These are phyloP conservation scores for Coleophora flavipennella DNA, from an alignment of 2,888 invertebrate species.

Conservation along the genomic window DNA sequence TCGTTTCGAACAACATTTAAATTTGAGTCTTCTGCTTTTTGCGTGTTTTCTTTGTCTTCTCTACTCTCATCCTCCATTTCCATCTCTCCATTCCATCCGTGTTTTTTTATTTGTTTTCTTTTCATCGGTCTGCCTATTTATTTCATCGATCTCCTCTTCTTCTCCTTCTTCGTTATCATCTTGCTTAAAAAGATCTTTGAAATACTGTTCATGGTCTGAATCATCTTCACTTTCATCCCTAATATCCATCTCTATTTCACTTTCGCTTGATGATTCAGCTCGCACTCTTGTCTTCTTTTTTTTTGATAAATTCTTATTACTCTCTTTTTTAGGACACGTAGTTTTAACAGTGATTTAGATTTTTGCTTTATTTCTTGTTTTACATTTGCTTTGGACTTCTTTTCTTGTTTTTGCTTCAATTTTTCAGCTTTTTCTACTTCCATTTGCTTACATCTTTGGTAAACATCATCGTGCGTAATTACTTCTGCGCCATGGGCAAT, in stretches of 20 bases:
- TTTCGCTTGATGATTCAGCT: conserved; percentile 1
- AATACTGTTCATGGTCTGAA: not conserved
- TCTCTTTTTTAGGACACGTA: not conserved
- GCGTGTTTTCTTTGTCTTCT: no score
- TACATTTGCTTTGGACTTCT: conserved; percentile 2
- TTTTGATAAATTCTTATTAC: conserved; percentile 1
- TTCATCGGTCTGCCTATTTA: conserved; percentile 9
- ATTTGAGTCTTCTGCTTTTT: no score
- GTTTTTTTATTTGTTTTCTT: conserved; percentile 15
- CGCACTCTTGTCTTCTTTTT: not conserved
- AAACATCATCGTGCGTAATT: conserved; percentile 10
- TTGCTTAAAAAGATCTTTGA: conserved; percentile 1
- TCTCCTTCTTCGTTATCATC: conserved; percentile 7
- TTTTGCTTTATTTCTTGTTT: conserved; percentile 2
- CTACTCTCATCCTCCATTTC: no score
- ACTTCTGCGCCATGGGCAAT: conserved; percentile 10
- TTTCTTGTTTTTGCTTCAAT: conserved; percentile 8
- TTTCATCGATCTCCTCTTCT: conserved; percentile 10
- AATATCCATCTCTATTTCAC: conserved; percentile 3
- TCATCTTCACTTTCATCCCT: conserved; percentile 4
- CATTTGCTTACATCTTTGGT: conserved; percentile 7
- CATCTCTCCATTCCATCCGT: no score
- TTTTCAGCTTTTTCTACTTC: conserved; percentile 6
- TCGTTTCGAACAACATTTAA: no score
- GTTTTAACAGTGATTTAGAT: no score